These are phyloP conservation scores for Xenopus laevis DNA, from an alignment of 2,113 vertebrate genomes.

Conservation along the genomic window DNA sequence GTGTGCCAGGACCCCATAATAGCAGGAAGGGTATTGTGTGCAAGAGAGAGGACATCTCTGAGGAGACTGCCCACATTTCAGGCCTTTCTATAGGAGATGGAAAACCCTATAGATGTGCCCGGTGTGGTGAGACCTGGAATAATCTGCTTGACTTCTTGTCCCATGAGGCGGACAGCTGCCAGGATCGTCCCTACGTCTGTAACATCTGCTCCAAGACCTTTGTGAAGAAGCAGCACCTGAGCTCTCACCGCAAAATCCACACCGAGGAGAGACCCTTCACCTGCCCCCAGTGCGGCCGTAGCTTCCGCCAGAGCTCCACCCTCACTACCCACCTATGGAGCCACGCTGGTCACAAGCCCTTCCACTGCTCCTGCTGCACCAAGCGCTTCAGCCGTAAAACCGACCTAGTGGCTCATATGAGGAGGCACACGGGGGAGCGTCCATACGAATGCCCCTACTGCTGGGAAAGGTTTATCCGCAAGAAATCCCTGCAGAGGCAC, in stretches of 20 bases:
- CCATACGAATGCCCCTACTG: slow-evolving; percentile 71
- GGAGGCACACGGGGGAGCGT: slow-evolving; percentile 67
- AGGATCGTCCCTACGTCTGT: slow-evolving; percentile 63
- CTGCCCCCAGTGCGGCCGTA: slow-evolving; percentile 64
- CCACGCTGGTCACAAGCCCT: slow-evolving; percentile 64
- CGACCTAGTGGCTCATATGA: slow-evolving; percentile 72
- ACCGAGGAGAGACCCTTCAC: slow-evolving; percentile 62
- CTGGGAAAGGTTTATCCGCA: slow-evolving; percentile 69
- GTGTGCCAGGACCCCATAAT: background rate
- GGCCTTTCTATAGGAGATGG: background rate
- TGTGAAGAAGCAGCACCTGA: slow-evolving; percentile 65
- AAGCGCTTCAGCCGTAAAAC: slow-evolving; percentile 67
- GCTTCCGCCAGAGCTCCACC: slow-evolving; percentile 59
- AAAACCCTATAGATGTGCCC: slow-evolving; percentile 51
- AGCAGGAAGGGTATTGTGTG: background rate
- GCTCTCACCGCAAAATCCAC: slow-evolving; percentile 62
- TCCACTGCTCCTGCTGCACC: slow-evolving; percentile 73
- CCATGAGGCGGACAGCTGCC: slow-evolving; percentile 63
- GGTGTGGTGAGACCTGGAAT: slow-evolving; percentile 57
- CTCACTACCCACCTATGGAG: slow-evolving; percentile 67
- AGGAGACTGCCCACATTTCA: background rate
- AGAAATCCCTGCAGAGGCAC: slow-evolving; percentile 71
- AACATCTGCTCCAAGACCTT: slow-evolving; percentile 67
- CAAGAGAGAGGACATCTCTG: background rate
- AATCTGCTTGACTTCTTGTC: slow-evolving; percentile 61